Conservation (phyloP, 2,888 invertebrate genomes). For the Hydrotaea diabolus region DNA sequence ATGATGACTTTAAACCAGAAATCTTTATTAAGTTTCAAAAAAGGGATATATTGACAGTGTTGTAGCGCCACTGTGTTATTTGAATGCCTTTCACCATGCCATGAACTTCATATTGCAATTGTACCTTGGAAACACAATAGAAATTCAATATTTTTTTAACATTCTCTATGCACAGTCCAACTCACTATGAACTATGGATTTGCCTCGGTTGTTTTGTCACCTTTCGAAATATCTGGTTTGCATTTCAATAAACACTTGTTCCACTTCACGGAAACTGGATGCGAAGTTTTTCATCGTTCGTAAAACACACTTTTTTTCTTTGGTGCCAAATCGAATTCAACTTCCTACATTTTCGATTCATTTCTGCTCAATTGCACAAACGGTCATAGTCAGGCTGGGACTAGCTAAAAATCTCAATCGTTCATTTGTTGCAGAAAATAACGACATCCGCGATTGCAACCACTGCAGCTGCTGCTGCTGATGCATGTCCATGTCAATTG, state of each 20-base stretch:
- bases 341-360: not conserved
- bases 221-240: no score
- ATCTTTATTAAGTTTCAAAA: no score
- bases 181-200: no score
- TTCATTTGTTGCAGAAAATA: not conserved
- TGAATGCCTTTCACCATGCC: no score
- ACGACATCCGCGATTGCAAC: not conserved
- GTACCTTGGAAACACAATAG: no score
- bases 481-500: constrained; percentile 57
- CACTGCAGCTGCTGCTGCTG: not conserved
- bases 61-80: no score
- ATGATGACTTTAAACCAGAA: no score
- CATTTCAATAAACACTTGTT: not conserved
- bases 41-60: no score
- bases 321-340: not conserved
- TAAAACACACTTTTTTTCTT: not conserved
- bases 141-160: no score
- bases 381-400: not conserved
- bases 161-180: no score
- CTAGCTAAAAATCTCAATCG: not conserved
- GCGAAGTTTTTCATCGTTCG: not conserved
- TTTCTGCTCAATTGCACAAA: not conserved
- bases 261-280: not conserved
- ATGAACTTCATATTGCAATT: no score
- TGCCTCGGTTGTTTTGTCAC: no score